Evolutionary conservation across 2,113 vertebrate species (phyloP).

Genomic region (Trachemys scripta): DNA sequence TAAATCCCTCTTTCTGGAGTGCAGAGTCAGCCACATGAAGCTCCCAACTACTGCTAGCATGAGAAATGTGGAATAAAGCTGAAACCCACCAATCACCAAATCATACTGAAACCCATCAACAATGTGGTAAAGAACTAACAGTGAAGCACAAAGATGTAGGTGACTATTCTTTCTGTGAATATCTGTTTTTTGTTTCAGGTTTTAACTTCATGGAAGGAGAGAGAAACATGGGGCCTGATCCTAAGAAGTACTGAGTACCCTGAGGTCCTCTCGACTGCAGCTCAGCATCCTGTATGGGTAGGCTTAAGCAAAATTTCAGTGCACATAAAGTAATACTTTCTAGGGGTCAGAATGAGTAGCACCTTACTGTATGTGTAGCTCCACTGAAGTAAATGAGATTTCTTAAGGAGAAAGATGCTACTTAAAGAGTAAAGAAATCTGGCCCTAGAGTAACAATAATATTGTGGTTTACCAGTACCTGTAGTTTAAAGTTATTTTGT

Average conservation of each 20-base stretch:
- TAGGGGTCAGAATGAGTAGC: not conserved
- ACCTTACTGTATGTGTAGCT: not conserved
- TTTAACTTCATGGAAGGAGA: accelerated
- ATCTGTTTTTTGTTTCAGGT: not conserved
- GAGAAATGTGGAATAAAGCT: not conserved
- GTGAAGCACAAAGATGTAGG: not conserved
- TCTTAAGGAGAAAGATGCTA: not conserved
- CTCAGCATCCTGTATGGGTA: not conserved
- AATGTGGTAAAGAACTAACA: not conserved
- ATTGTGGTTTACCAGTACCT: not conserved
- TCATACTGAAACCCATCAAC: not conserved
- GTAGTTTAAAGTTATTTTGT: not conserved
- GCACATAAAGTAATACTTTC: not conserved
- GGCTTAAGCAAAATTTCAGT: not conserved
- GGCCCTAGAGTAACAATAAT: not conserved
- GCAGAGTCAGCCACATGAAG: accelerated
- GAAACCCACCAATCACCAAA: not conserved
- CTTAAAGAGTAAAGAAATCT: not conserved
- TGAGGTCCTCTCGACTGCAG: not conserved
- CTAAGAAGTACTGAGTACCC: not conserved
- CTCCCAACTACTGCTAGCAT: not conserved
- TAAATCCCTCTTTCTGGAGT: not conserved
- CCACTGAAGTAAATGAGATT: not conserved
- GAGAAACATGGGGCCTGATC: not conserved
- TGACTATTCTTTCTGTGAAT: not conserved